Base-by-base conservation (phyloP, 2,797 vertebrate genomes). In the Lophius americanus region DNA sequence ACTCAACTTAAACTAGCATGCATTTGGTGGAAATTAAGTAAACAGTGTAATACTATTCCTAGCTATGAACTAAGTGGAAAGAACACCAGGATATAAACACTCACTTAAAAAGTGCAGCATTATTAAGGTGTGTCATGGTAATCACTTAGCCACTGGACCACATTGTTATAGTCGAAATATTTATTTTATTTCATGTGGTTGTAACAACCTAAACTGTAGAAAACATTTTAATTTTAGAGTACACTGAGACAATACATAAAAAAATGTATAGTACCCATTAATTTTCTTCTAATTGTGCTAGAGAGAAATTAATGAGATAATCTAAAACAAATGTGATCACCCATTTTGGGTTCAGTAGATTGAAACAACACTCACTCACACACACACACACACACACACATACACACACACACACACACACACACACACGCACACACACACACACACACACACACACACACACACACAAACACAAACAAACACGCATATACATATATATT, bases 161-260 rank as follows among this genome's bases (percentile, higher is more conserved):
- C 59, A 64, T 70, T 44, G 35, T 68, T 14, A 57, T 14, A 37
- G 52, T 59, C 11, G 14, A 51, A 76, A 49, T 46, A 46, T 41
- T 43, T 50, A n/a, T 41, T 47, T 10, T 14, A 7, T 38, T 72
- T 69, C 37, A 69, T 75, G 71, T 63, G 75, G 72, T 62, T 68
- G 39, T 12, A 10, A 42, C 38, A 14, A 11, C 23, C 23, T 23
- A 23, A 23, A 2, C 23, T 23, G 23, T 23, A 23, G 14, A 5
- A 72, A 74, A 48, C 64, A 62, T 65, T 64, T 65, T 50, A 64
- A 71, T 74, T 70, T 38, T 48, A 74, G 67, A 54, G 55, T 67
- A 53, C 37, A 53, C 59, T 54, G 36, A 65, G 59, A 54, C 51
- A 48, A 64, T 43, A 68, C 62, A 57, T 73, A 37, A 38, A 68